Percentiles rank a stretch among this genome's conserved stretches.
These are phyloP conservation scores for Parotia lawesii DNA, from an alignment of 2,113 vertebrate genomes.

Conservation along the genomic window DNA sequence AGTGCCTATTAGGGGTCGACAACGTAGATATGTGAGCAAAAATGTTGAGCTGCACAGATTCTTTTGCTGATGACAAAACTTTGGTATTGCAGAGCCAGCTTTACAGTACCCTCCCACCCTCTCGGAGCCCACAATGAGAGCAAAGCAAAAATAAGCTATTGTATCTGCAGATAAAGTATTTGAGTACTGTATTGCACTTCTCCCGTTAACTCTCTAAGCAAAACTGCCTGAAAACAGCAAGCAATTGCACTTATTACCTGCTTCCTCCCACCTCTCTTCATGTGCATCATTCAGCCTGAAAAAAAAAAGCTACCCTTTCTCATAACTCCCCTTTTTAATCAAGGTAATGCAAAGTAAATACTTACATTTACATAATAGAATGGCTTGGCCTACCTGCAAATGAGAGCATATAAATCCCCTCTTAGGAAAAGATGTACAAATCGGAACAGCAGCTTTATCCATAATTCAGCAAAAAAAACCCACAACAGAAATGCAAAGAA, in stretches of 20 bases:
- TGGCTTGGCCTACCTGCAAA: background rate
- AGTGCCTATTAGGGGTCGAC: background rate
- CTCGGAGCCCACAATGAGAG: background rate
- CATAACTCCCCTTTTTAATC: background rate
- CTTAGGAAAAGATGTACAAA: background rate
- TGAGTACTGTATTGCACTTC: background rate
- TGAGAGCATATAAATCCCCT: background rate
- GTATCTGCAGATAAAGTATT: background rate
- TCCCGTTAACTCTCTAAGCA: background rate
- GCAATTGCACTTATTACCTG: background rate
- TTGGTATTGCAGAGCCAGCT: background rate
- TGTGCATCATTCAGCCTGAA: background rate
- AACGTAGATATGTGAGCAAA: background rate
- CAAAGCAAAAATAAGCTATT: constrained; percentile 35
- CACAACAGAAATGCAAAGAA: background rate
- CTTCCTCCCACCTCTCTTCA: background rate
- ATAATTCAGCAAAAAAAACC: background rate
- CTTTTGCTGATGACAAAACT: background rate
- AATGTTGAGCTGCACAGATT: background rate
- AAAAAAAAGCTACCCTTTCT: background rate
- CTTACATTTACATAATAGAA: background rate
- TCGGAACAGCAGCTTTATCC: background rate
- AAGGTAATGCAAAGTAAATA: background rate
- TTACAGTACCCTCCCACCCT: constrained; percentile 1
- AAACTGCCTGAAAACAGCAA: background rate